phyloP scores from a whole-genome alignment of 2,797 vertebrate species.

The Malurus splendens region DNA sequence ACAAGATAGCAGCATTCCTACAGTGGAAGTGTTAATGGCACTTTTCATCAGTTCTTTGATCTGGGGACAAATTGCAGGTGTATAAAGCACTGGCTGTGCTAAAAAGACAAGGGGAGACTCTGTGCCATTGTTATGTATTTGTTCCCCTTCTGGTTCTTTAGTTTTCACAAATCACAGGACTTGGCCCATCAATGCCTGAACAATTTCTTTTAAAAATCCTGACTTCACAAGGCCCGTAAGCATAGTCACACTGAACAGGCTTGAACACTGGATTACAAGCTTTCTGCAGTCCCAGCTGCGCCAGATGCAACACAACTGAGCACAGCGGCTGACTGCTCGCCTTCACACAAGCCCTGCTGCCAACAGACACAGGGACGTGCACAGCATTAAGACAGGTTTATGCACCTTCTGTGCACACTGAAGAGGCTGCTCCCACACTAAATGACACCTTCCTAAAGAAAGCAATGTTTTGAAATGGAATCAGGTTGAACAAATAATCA shows the following conservation, averaged over 20 bases:
- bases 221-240: not conserved
- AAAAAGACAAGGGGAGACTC: not conserved
- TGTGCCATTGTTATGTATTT: not conserved
- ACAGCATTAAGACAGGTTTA: rapidly evolving
- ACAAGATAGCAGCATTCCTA: not conserved
- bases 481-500: not conserved
- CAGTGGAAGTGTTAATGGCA: not conserved
- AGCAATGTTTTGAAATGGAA: not conserved
- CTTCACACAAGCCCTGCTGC: not conserved
- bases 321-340: not conserved
- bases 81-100: not conserved
- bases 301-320: not conserved
- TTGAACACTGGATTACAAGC: not conserved
- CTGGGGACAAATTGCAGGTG: slow-evolving; percentile 11
- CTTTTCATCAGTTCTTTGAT: slow-evolving; percentile 25
- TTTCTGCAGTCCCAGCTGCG: not conserved
- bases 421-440: not conserved
- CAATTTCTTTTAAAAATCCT: not conserved
- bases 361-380: rapidly evolving
- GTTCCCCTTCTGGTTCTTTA: not conserved
- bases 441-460: too few relatives aligned
- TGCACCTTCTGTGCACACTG: not conserved
- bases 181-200: not conserved
- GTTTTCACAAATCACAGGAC: not conserved
- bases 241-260: not conserved